Evolutionary conservation across 2,888 invertebrate genomes (phyloP).

Genomic region (Eutolmus rufibarbis): DNA sequence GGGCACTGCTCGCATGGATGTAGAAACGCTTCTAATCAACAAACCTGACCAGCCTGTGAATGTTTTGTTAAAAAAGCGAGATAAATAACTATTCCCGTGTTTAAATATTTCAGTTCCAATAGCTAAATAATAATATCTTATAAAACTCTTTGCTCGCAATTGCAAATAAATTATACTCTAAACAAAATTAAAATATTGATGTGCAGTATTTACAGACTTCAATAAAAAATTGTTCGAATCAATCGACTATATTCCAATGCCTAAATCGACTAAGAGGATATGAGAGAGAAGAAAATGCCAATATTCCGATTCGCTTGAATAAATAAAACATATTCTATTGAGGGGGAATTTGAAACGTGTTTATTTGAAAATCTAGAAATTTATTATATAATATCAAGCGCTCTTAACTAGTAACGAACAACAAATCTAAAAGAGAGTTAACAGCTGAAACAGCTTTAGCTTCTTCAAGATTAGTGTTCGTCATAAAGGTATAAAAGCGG

Average conservation of each 20-base stretch:
- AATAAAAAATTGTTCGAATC: too few species aligned
- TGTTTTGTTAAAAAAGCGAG: not conserved
- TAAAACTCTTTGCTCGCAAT: not conserved
- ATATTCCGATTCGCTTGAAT: not conserved
- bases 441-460: not conserved
- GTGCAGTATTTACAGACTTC: not conserved
- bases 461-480: slow-evolving; percentile 12
- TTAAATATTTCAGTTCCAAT: not conserved
- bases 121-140: not conserved
- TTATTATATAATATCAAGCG: not conserved
- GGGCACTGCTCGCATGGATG: slow-evolving; percentile 67
- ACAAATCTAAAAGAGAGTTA: not conserved
- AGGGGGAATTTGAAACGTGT: not conserved
- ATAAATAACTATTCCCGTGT: not conserved
- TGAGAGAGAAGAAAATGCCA: too few species aligned
- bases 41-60: slow-evolving; percentile 72
- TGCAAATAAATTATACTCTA: not conserved
- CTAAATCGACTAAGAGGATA: too few species aligned
- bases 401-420: not conserved
- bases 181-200: not conserved
- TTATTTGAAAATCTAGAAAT: slow-evolving; percentile 14
- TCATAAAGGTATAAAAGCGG: slow-evolving; percentile 60
- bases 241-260: too few species aligned
- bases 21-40: slow-evolving; percentile 78
- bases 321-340: not conserved